A percentile compares a stretch with the other conserved stretches of the same genome.
Conservation (phyloP, 2,888 invertebrate genomes). For the Lycocerus yunnanus region DNA sequence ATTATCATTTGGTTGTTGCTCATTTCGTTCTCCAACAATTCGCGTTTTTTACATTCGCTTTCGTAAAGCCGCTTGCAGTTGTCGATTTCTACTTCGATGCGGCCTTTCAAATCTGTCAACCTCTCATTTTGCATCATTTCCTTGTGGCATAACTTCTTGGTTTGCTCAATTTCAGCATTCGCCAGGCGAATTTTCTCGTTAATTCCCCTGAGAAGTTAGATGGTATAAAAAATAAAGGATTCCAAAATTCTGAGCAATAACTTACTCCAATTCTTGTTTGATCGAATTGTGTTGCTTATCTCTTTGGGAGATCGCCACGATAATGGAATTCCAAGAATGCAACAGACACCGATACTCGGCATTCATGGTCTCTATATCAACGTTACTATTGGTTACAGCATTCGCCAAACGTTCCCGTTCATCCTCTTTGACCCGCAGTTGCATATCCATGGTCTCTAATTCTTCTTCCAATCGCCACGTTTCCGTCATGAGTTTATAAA, state of each 20-base stretch:
- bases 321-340: slow-evolving; percentile 75
- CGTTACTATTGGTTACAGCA: slow-evolving; percentile 70
- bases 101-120: slow-evolving; percentile 63
- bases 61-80: slow-evolving; percentile 57
- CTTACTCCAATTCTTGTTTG: slow-evolving; percentile 64
- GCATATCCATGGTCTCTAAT: slow-evolving; percentile 65
- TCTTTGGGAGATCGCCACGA: slow-evolving; percentile 70
- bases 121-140: slow-evolving; percentile 72
- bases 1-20: slow-evolving; percentile 61
- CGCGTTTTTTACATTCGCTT: slow-evolving; percentile 59
- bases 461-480: slow-evolving; percentile 73
- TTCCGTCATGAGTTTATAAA: slow-evolving; percentile 71
- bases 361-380: slow-evolving; percentile 73
- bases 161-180: slow-evolving; percentile 64
- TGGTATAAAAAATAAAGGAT: neutral
- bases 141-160: slow-evolving; percentile 67
- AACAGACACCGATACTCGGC: slow-evolving; percentile 71
- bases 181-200: slow-evolving; percentile 49
- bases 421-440: slow-evolving; percentile 66
- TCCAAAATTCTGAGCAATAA: slow-evolving; percentile 9
- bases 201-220: slow-evolving; percentile 57
- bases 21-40: slow-evolving; percentile 60
- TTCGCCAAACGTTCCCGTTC: slow-evolving; percentile 64
- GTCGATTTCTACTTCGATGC: slow-evolving; percentile 62
- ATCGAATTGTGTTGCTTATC: slow-evolving; percentile 69